phyloP scores from a whole-genome alignment of 2,797 vertebrate species.

The Sternarchorhynchus goeldii region DNA sequence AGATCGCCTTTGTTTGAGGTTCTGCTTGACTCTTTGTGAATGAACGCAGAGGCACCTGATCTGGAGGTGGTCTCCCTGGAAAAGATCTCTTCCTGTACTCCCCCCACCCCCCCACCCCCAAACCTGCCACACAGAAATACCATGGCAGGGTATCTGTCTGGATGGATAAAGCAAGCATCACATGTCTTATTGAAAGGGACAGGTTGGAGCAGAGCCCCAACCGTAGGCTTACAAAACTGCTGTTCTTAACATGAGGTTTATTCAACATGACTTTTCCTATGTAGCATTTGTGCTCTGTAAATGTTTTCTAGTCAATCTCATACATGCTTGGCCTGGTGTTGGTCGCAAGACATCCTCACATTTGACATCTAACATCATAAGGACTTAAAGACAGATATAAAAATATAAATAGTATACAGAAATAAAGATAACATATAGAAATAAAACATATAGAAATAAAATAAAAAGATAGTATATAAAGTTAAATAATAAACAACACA shows the following conservation, averaged over 20 bases:
- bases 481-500: too few relatives aligned
- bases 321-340: neutral
- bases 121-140: constrained; percentile 2
- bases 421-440: neutral
- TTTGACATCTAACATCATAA: neutral
- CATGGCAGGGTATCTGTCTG: neutral
- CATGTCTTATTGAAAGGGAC: neutral
- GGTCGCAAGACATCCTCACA: constrained; percentile 4
- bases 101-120: neutral
- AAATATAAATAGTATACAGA: neutral
- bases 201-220: neutral
- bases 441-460: too few relatives aligned
- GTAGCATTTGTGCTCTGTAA: neutral
- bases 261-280: neutral
- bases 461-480: constrained; percentile 4
- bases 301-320: neutral
- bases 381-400: neutral
- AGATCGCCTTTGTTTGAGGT: constrained; percentile 50
- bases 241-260: neutral
- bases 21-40: constrained; percentile 49
- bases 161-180: neutral
- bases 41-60: constrained; percentile 47
- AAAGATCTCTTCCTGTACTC: constrained; percentile 21
- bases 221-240: neutral
- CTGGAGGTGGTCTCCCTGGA: constrained; percentile 38